Conservation (phyloP, 2,797 vertebrate genomes). For the Adrianichthys oophorus region DNA sequence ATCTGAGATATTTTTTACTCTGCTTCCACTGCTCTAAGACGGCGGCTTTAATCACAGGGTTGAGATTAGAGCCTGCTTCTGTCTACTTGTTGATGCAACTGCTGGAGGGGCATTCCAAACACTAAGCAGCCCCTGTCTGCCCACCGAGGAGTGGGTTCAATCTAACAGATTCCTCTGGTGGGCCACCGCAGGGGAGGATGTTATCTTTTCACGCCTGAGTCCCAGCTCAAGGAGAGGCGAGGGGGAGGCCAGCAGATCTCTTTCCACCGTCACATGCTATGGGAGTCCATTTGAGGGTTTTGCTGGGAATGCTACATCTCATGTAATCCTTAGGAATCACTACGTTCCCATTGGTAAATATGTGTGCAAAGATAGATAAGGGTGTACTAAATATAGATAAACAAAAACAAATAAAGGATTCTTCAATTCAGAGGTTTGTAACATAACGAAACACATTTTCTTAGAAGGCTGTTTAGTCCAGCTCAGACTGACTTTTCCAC, state of each 20-base stretch:
- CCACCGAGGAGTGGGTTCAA: slow-evolving; percentile 47
- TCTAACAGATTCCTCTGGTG: slow-evolving; percentile 60
- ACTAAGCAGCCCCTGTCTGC: slow-evolving; percentile 36
- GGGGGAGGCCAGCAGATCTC: slow-evolving; percentile 48
- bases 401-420: no score
- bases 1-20: slow-evolving; percentile 13
- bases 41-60: slow-evolving; percentile 16
- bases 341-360: no score
- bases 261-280: slow-evolving; percentile 39
- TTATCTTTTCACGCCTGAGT: slow-evolving; percentile 67
- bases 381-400: no score
- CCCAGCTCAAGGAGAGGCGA: slow-evolving; percentile 32
- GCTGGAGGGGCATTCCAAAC: slow-evolving; percentile 69
- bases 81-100: slow-evolving; percentile 71
- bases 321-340: no score
- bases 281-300: no score
- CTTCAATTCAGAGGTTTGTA: no score
- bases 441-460: no score
- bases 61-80: slow-evolving; percentile 32
- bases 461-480: no score
- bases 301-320: no score
- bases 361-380: no score
- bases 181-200: slow-evolving; percentile 68
- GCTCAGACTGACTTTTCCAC: no score
- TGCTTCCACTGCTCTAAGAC: neutral